These are phyloP conservation scores for Ameiurus melas DNA, from an alignment of 2,113 vertebrate species.

Conservation along the genomic window DNA sequence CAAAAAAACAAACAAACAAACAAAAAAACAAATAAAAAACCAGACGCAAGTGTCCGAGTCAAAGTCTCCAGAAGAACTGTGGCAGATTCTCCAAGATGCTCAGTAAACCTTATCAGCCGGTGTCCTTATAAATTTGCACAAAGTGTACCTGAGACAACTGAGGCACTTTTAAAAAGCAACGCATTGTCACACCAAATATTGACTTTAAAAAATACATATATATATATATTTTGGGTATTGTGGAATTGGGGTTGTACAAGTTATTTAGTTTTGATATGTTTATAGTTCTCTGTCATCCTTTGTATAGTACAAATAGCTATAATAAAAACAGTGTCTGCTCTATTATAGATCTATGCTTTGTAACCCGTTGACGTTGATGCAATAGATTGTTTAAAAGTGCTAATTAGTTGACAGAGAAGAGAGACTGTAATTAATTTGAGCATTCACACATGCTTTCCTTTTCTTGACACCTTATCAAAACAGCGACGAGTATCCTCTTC, in stretches of 20 bases:
- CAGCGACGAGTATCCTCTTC: constrained; percentile 19
- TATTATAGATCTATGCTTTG: constrained; percentile 25
- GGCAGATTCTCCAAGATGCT: neutral
- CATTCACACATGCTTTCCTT: neutral
- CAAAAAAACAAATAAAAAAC: too few species aligned
- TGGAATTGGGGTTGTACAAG: too few species aligned
- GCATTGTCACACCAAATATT: neutral
- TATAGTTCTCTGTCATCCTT: neutral
- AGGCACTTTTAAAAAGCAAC: neutral
- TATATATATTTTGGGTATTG: neutral
- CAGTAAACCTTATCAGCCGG: neutral
- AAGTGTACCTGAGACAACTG: neutral
- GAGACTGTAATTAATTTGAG: constrained; percentile 21
- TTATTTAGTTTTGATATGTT: neutral
- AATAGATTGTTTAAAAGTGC: constrained; percentile 33
- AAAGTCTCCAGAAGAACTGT: neutral
- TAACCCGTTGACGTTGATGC: constrained; percentile 6
- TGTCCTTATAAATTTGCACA: neutral
- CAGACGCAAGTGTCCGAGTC: neutral
- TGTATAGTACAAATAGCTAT: neutral
- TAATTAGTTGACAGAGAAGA: constrained; percentile 40
- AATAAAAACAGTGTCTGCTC: constrained; percentile 7
- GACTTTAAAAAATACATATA: too few species aligned
- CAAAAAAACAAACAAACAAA: neutral
- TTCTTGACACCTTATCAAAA: constrained; percentile 25